Base-by-base conservation (phyloP, 2,888 invertebrate species). In the Latheticus oryzae region DNA sequence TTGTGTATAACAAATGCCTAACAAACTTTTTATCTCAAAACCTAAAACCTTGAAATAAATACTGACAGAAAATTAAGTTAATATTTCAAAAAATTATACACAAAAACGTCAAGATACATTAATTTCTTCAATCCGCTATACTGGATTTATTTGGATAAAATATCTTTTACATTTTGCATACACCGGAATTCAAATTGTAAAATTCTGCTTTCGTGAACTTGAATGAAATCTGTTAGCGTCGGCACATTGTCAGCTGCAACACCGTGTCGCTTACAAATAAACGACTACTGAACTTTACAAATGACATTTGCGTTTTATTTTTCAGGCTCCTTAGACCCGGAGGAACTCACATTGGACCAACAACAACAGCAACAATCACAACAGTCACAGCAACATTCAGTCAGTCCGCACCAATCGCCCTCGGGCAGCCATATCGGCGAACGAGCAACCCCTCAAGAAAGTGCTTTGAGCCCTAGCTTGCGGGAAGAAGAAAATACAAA, bases 321-420 rank as follows among this genome's bases (percentile, higher is more conserved):
- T 85, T 23, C 83, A 91, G 91, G 91, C 82, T 87, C 89, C 69
- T 82, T 91, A 77, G 87, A 90, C 73, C 88, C 90, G 70, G 91
- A 91, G 78, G 91, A 91, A 76, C 78, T 91, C 11, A 89, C 90
- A 21, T 79, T 91, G 74, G 87, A 87, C 71, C 85, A 79, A 72
- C 84, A 78, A 61, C 52, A 58, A 12, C 63, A 61, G 23, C 62
- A 58, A 24, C 63, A 64, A 45, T 67, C 63, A 42, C 61, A 61
- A 5, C 67, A 64, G 12, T 33, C 52, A 53, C 16, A 61, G 60
- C 26, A 53, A 8, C 48, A 43, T 28, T 62, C 65, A 40, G 45
- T 62, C 58, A 67, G 71, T 53, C 73, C 74, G 37, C 73, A 74
- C 43, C 74, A 74, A 32, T 74, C 75, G 26, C 75, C 77, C 21